Conservation (phyloP, 1,140 invertebrate genomes). For the Lasaia peninsularis region DNA sequence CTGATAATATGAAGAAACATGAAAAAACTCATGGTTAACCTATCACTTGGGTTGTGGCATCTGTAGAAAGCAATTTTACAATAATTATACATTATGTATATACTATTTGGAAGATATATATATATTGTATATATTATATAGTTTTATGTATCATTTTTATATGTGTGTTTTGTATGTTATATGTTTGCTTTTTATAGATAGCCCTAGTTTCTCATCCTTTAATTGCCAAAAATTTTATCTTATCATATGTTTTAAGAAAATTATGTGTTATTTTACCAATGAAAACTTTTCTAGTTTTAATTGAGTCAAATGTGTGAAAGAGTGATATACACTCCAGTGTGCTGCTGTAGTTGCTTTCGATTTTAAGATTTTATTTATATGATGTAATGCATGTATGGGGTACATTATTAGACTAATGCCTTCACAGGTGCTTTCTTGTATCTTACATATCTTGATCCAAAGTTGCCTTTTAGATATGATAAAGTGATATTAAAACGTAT, state of each 20-base stretch:
- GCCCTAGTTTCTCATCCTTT: conserved; percentile 57
- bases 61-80: conserved; percentile 15
- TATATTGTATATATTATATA: conserved; percentile 16
- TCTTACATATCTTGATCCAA: conserved; percentile 72
- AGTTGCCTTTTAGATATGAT: conserved; percentile 77
- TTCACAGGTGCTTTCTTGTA: conserved; percentile 67
- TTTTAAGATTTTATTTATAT: conserved; percentile 63
- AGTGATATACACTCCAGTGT: conserved; percentile 62
- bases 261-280: conserved; percentile 69
- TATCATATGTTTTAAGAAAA: conserved; percentile 49
- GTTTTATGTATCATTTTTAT: conserved; percentile 19
- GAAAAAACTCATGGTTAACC: conserved; percentile 74
- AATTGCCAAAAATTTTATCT: conserved; percentile 73
- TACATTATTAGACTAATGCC: conserved; percentile 57
- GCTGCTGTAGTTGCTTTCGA: conserved; percentile 68
- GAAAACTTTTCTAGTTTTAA: conserved; percentile 70
- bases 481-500: conserved; percentile 63
- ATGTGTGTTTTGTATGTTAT: conserved; percentile 38
- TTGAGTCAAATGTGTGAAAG: conserved; percentile 73
- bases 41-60: conserved; percentile 16
- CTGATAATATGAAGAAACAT: conserved; percentile 77
- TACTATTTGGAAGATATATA: conserved; percentile 12
- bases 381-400: conserved; percentile 62
- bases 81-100: conserved; percentile 16
- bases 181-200: conserved; percentile 22